Percentiles rank a stretch among this genome's conserved stretches.
These are phyloP conservation scores for Achatina immaculata DNA, from an alignment of 1,140 invertebrate genomes.

Conservation along the genomic window DNA sequence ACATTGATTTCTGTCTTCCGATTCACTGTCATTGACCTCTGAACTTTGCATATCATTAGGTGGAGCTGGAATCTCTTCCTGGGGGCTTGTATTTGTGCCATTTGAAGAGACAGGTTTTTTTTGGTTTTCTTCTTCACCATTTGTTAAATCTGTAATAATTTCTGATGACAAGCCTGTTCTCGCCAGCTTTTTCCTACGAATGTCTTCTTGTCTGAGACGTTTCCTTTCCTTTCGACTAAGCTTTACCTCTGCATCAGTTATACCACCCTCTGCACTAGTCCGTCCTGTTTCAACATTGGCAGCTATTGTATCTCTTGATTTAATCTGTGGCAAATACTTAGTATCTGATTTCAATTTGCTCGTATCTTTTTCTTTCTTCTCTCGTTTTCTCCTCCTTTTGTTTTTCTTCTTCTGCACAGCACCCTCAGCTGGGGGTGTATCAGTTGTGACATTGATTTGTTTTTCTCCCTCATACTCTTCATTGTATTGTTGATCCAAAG, in stretches of 20 bases:
- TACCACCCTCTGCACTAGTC: neutral
- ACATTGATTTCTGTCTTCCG: neutral
- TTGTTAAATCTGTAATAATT: neutral
- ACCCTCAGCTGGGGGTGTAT: neutral
- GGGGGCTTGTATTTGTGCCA: neutral
- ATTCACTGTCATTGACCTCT: neutral
- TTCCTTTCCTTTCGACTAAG: constrained; percentile 34
- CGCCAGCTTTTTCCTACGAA: constrained; percentile 26
- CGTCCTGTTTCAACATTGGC: neutral
- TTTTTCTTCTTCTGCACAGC: neutral
- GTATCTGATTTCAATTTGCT: neutral
- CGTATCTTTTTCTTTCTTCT: neutral
- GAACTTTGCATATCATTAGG: neutral
- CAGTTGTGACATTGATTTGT: neutral
- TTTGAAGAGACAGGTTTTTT: neutral
- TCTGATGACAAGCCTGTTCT: neutral
- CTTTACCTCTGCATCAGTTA: neutral
- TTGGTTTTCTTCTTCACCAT: neutral
- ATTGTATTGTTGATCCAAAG: no score
- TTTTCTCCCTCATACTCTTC: neutral
- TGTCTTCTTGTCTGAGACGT: constrained; percentile 32
- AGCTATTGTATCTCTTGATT: neutral
- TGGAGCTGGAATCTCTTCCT: neutral
- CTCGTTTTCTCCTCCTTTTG: neutral
- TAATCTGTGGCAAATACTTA: neutral